Percentiles rank a stretch among this genome's conserved stretches.
phyloP scores from a whole-genome alignment of 2,797 vertebrate genomes.

The Stomatorhinus walkeri region DNA sequence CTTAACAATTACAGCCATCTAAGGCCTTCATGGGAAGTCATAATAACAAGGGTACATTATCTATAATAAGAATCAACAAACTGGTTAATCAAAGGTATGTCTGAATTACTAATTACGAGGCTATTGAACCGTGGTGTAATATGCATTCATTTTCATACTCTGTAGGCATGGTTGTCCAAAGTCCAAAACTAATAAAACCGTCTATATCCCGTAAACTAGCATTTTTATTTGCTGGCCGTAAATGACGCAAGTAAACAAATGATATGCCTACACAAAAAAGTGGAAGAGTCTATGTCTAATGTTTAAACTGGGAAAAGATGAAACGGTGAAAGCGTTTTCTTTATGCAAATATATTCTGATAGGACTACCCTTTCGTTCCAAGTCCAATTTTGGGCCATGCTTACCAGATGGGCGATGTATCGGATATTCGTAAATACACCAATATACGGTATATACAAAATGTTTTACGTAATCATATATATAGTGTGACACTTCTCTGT shows the following conservation, averaged over 20 bases:
- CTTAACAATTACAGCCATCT: not conserved
- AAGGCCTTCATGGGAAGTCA: not conserved
- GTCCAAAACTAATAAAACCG: constrained; percentile 32
- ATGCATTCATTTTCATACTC: not conserved
- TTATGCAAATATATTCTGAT: not conserved
- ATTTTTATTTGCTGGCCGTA: not conserved
- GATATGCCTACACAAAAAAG: not conserved
- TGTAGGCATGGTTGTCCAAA: constrained; percentile 20
- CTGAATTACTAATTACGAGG: not conserved
- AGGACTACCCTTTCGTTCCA: not conserved
- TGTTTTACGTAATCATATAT: not conserved
- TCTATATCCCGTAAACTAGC: not conserved
- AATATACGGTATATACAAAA: not conserved
- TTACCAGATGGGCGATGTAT: not conserved
- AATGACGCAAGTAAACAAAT: not conserved
- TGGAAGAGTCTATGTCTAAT: not conserved
- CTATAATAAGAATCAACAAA: not conserved
- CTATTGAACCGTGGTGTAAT: not conserved
- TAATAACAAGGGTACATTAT: not conserved
- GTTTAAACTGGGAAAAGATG: not conserved
- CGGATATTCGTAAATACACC: not conserved
- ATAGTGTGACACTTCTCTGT: not conserved
- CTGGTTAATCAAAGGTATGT: not conserved
- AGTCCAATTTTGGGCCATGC: not conserved
- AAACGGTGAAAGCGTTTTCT: not conserved